Evolutionary conservation across 37 sponge, comb jelly and placozoan species (phyloP).

Genomic region (Spongilla lacustris): DNA sequence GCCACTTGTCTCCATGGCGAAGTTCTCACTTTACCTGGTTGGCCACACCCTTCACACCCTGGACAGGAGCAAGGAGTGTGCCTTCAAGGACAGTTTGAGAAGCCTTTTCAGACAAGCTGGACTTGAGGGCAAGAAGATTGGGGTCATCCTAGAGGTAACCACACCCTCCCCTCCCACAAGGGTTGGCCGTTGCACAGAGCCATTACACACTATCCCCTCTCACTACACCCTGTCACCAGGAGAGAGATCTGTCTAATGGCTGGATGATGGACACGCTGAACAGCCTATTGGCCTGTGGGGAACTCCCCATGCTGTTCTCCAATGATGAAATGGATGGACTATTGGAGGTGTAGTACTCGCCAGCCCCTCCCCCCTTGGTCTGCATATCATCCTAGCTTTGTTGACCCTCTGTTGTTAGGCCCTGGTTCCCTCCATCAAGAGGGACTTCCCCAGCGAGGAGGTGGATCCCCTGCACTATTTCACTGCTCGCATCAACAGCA

Average conservation of each 20-base stretch:
- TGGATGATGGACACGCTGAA: slow-evolving; percentile 61
- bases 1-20: slow-evolving; percentile 39
- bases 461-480: slow-evolving; percentile 87
- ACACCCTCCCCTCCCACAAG: too few relatives aligned
- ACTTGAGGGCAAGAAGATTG: slow-evolving; percentile 70
- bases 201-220: not conserved
- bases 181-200: too few relatives aligned
- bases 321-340: slow-evolving; percentile 92
- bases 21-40: slow-evolving; percentile 76
- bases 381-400: not conserved
- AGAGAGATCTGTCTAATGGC: slow-evolving; percentile 31
- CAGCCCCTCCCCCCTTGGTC: not conserved
- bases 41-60: slow-evolving; percentile 64
- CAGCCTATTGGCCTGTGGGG: slow-evolving; percentile 72
- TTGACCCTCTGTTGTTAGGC: slow-evolving; percentile 48
- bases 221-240: slow-evolving; percentile 22
- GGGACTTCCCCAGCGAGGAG: slow-evolving; percentile 82
- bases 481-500: slow-evolving; percentile 59
- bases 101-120: slow-evolving; percentile 79
- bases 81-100: slow-evolving; percentile 62
- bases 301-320: slow-evolving; percentile 79
- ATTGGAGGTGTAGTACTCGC: slow-evolving; percentile 52
- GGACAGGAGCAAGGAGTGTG: slow-evolving; percentile 17
- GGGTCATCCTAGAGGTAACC: slow-evolving; percentile 52
- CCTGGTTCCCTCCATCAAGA: slow-evolving; percentile 74